Base-by-base conservation (phyloP, 2,888 invertebrate species). In the Tigriopus californicus region DNA sequence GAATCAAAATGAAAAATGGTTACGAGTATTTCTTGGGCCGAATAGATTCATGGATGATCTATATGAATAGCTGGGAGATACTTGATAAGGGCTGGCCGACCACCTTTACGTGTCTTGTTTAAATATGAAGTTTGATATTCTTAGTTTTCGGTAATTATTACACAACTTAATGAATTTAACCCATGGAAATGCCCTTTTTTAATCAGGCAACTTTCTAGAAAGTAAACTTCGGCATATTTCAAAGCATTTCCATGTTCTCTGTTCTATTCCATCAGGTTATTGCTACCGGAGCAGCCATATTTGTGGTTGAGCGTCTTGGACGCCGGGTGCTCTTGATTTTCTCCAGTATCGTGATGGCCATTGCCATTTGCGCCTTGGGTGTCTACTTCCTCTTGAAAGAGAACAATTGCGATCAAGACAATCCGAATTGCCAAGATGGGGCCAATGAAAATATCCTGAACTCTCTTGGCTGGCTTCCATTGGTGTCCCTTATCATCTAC, bases 261-360 rank as follows among this genome's bases (percentile, higher is more conserved):
- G 33, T n/a, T 33, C 10, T 5, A 18, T 49, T 22, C 20, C 4
- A 49, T 49, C 4, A 49, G 49, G 22, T 49, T 18, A 20, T 49
- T 5, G 49, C 49, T 5, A 20, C 20, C 20, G 49, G 49, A 20
- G 15, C 22, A 11, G 49, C 64, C 6, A 55, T 63, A 22, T 48
- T 64, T 2, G 22, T 64, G 13, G 62, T 64, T 1, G 64, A 64
- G 47, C 60, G 54, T 22, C 25, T 62, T n/a, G 62, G 62, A 15
- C 54, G 63, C 51, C 58, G 60, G 22, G 59, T 58, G 20, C 55
- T 64, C 15, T 15, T 64, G 44, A 49, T 63, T 15, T 52, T 62
- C 12, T 64, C 64, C 1, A 57, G 61, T 24, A 15, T 63, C 6
- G 51, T 60, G n/a, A 64, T 64, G 64, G 41, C 46, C 41, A 12